Evolutionary conservation across 2,797 vertebrate species (phyloP), one percentile per base, ranked within the genome.

Genomic region (Tapirus indicus): DNA sequence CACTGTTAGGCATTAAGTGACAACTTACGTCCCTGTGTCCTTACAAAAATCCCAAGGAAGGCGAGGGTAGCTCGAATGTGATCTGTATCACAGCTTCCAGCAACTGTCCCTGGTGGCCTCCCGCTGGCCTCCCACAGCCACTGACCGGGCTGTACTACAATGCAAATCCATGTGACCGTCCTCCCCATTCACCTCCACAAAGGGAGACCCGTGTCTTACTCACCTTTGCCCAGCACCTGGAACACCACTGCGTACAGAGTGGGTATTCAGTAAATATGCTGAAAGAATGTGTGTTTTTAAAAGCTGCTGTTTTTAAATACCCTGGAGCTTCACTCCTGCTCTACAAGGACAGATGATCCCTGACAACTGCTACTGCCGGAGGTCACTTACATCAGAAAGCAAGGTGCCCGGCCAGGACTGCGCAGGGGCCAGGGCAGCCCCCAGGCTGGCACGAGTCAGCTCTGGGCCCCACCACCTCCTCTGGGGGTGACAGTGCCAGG

Each of bases 281-380:
- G 11, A 35, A 83, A 89, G 20, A 49, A 62, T 47, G 29, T 7
- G 41, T 49, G 32, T 49, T 82, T 79, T 38, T 69, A 17, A 56
- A 96, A 80, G 25, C 68, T 91, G 27, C 54, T 49, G 21, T 75
- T 87, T 62, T 79, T 23, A 66, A 92, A 69, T 18, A 60, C 27
- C 77, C 8, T 58, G 72, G 69, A 56, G 47, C 69, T 92, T 58
- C 29, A 44, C 6, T 68, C 60, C 32, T 13, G 71, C 29, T 69
- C 41, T 47, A n/a, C 32, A 83, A n/a, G 32, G 66, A 69, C 47
- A 49, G 54, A 38, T 18, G 23, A 66, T 13, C 87, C 58, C 9
- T 0, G 54, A 78, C 35, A n/a, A 87, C 25, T 5, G 23, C 38
- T 2, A 17, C 21, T 3, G 29, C 7, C 4, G 23, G 32, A 75